These are phyloP conservation scores for Ptychobarbus kaznakovi DNA, from an alignment of 2,797 vertebrate genomes.

Conservation along the genomic window DNA sequence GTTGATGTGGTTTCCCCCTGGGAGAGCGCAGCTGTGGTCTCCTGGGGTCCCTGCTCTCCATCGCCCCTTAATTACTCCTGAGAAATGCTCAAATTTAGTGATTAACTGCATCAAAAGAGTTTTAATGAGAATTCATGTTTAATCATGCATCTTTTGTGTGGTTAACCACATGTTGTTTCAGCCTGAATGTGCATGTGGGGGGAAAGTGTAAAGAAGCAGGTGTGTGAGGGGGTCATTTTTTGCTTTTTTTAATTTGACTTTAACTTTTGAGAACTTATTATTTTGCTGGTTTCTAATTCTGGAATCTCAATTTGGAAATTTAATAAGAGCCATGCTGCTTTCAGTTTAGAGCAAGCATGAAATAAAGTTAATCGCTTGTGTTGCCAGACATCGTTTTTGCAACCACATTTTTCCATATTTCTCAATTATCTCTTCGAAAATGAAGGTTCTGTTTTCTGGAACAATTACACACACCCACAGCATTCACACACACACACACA, in stretches of 20 bases:
- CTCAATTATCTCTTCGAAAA: conserved; percentile 38
- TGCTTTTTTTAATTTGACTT: neutral
- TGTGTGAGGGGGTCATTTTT: neutral
- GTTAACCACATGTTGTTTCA: conserved; percentile 11
- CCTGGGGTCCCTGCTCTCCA: neutral
- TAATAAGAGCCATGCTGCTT: conserved; percentile 29
- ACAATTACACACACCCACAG: conserved; percentile 6
- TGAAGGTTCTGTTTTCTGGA: conserved; percentile 24
- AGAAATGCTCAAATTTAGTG: conserved; percentile 42
- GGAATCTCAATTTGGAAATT: neutral
- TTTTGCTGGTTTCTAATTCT: conserved; percentile 31
- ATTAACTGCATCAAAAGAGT: conserved; percentile 46
- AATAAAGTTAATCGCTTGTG: conserved; percentile 36
- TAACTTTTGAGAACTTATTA: neutral
- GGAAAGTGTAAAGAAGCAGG: conserved; percentile 18
- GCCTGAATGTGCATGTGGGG: neutral
- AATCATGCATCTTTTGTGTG: conserved; percentile 41
- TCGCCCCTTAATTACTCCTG: conserved; percentile 42
- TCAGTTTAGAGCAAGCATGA: conserved; percentile 24
- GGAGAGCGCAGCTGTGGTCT: conserved; percentile 36
- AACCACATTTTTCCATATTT: conserved; percentile 30
- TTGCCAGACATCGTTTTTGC: conserved; percentile 12
- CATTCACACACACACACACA: neutral
- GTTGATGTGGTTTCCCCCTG: neutral
- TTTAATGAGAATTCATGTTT: conserved; percentile 48